Percentiles rank a stretch among this genome's conserved stretches.
These are phyloP conservation scores for Sphaeridia pumilis DNA, from an alignment of 2,888 invertebrate genomes.

Conservation along the genomic window DNA sequence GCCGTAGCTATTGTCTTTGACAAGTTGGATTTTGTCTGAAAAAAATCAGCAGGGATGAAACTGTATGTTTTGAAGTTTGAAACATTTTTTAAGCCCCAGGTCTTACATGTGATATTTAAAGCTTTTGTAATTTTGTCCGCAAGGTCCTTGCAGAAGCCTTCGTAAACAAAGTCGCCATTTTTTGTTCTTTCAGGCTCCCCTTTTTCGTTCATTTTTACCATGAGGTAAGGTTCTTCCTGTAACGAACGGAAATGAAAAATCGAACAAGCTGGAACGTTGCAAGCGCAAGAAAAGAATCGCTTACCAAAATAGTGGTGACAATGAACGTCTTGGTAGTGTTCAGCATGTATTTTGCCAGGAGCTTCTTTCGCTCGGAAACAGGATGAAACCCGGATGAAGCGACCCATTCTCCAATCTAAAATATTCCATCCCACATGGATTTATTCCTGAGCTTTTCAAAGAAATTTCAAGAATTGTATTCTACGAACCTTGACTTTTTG, in stretches of 20 bases:
- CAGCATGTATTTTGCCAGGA: conserved; percentile 45
- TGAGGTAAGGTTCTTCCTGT: conserved; percentile 77
- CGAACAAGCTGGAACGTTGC: background rate
- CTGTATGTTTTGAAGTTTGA: no score
- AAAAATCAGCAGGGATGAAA: no score
- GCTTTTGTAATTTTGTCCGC: conserved; percentile 54
- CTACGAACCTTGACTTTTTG: conserved; percentile 30
- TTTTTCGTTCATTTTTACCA: conserved; percentile 56
- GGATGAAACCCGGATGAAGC: conserved; percentile 1
- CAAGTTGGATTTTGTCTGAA: conserved; percentile 69
- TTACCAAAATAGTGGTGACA: conserved; percentile 67
- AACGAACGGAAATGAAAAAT: conserved; percentile 5
- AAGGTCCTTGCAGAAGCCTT: conserved; percentile 67
- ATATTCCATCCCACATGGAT: no score
- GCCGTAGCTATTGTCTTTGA: conserved; percentile 75
- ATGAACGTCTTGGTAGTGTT: conserved; percentile 62
- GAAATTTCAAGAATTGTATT: background rate
- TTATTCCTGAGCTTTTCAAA: no score
- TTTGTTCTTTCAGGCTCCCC: conserved; percentile 50
- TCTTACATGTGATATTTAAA: conserved; percentile 75
- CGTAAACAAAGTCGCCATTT: conserved; percentile 61
- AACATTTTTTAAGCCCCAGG: no score
- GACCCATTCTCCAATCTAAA: conserved; percentile 21
- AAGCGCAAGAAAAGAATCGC: conserved; percentile 35
- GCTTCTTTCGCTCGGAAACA: conserved; percentile 3